Evolutionary conservation across 1,140 invertebrate genomes (phyloP).

Genomic region (Pachypeltis micranthus): DNA sequence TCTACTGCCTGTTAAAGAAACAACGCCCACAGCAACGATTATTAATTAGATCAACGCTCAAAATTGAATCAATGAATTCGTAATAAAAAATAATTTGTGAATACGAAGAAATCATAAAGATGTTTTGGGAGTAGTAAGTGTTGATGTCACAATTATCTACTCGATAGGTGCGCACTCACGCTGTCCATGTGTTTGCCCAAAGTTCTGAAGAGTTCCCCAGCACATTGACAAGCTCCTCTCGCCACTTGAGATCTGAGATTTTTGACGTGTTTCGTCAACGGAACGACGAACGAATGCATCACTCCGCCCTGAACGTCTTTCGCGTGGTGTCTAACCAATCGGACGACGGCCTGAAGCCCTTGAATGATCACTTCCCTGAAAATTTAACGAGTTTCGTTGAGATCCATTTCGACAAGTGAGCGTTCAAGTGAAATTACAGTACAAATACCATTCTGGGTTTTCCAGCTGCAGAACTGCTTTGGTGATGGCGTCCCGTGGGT

Average conservation of each 20-base stretch:
- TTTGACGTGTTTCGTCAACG: constrained; percentile 61
- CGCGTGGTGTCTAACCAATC: constrained; percentile 57
- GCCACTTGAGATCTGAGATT: constrained; percentile 86
- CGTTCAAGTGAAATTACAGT: constrained; percentile 1
- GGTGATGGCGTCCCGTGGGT: constrained; percentile 48
- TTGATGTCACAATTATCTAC: no score
- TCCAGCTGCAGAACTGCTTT: constrained; percentile 53
- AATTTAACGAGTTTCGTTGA: no score
- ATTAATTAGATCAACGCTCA: neutral
- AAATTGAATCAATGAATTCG: no score
- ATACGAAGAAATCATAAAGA: no score
- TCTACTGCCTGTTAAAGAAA: constrained; percentile 59
- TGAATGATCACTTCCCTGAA: constrained; percentile 68
- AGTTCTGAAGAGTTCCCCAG: constrained; percentile 60
- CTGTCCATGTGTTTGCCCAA: constrained; percentile 61
- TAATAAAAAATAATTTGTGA: neutral
- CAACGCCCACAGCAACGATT: no score
- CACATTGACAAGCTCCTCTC: constrained; percentile 64
- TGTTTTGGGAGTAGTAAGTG: no score
- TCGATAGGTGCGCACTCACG: constrained; percentile 38
- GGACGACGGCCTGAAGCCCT: constrained; percentile 57
- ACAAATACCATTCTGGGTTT: constrained; percentile 56
- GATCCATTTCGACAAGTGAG: neutral
- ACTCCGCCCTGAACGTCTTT: constrained; percentile 44
- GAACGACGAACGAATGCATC: constrained; percentile 51